A percentile compares a stretch with the other conserved stretches of the same genome.
These are phyloP conservation scores for Nemotelus nigrinus DNA, from an alignment of 2,888 invertebrate genomes.

Conservation along the genomic window DNA sequence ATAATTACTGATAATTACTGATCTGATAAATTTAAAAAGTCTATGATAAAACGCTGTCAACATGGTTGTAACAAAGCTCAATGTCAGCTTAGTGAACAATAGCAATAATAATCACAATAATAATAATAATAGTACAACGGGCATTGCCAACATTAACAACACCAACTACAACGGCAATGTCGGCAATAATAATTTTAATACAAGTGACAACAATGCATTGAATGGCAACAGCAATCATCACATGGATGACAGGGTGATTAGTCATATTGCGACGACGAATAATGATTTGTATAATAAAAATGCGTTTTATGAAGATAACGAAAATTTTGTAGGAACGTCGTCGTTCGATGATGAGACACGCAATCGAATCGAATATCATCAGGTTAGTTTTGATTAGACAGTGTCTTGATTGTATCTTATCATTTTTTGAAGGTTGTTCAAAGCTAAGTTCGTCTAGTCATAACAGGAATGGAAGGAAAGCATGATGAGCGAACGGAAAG, in stretches of 20 bases:
- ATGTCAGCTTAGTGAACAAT: slow-evolving; percentile 57
- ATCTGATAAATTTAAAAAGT: slow-evolving; percentile 4
- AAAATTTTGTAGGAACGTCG: slow-evolving; percentile 21
- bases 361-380: slow-evolving; percentile 62
- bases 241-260: too few species aligned
- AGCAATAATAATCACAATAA: slow-evolving; percentile 43
- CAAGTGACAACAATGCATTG: slow-evolving; percentile 41
- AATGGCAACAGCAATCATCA: neutral
- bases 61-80: slow-evolving; percentile 62
- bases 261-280: slow-evolving; percentile 14
- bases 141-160: slow-evolving; percentile 15
- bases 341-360: slow-evolving; percentile 39
- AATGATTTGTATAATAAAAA: slow-evolving; percentile 15
- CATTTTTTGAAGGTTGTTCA: neutral
- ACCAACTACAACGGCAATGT: slow-evolving; percentile 27
- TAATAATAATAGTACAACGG: slow-evolving; percentile 24
- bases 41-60: slow-evolving; percentile 45
- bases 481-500: too few species aligned
- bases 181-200: slow-evolving; percentile 36
- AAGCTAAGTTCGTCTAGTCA: too few species aligned
- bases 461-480: too few species aligned
- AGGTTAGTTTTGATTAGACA: slow-evolving; percentile 58
- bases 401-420: neutral
- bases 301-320: slow-evolving; percentile 47
- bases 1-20: too few species aligned